phyloP scores from a whole-genome alignment of 1,140 invertebrate genomes.

The Ceratosolen fusciceps region DNA sequence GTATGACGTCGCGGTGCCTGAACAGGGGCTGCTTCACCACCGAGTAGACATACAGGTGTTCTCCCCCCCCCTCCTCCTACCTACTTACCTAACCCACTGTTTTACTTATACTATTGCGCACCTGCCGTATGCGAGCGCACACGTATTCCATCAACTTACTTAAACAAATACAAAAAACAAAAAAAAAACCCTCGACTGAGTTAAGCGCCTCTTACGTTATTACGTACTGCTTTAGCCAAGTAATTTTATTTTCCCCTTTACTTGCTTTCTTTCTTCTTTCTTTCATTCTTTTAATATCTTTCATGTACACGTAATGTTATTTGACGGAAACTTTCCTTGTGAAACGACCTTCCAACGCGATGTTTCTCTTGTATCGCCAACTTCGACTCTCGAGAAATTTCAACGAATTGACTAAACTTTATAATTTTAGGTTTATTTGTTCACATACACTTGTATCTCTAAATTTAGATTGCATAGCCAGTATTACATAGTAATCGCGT shows the following conservation, averaged over 20 bases:
- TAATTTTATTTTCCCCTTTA: too few species aligned
- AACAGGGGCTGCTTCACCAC: conserved; percentile 50
- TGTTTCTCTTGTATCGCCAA: neutral
- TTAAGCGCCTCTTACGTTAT: too few species aligned
- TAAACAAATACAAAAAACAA: too few species aligned
- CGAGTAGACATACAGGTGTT: conserved; percentile 59
- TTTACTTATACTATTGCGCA: conserved; percentile 16
- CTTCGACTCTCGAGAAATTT: neutral
- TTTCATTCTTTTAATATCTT: too few species aligned
- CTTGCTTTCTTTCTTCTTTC: too few species aligned
- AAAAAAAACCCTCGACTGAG: too few species aligned
- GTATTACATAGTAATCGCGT: neutral
- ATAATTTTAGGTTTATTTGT: neutral
- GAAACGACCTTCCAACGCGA: neutral
- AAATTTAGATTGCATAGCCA: neutral
- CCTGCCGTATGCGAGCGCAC: conserved; percentile 22
- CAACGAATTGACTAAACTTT: neutral
- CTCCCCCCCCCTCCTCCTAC: conserved; percentile 48
- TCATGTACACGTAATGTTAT: too few species aligned
- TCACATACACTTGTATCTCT: neutral
- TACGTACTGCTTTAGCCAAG: too few species aligned
- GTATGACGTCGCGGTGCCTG: conserved; percentile 48
- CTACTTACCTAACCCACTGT: too few species aligned
- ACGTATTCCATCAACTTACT: conserved; percentile 15
- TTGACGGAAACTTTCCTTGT: too few species aligned